Conservation (phyloP, 2,113 vertebrate species). For the Lophura nycthemera region DNA sequence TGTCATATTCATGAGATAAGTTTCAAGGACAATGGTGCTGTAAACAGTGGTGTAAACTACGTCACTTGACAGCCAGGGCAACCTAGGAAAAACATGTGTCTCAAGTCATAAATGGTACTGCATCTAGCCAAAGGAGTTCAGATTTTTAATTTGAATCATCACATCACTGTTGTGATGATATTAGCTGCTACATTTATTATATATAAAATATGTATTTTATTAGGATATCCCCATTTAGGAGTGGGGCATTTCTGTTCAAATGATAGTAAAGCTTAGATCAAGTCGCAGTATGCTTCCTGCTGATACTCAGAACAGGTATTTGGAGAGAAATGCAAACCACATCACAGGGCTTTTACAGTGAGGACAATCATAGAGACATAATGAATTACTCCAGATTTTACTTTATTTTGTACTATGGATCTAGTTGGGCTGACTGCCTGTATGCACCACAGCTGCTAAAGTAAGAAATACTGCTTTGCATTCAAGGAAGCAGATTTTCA, state of each 20-base stretch:
- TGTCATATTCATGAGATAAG: not conserved
- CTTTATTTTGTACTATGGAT: not conserved
- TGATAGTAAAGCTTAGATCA: not conserved
- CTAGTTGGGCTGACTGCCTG: not conserved
- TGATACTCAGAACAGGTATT: not conserved
- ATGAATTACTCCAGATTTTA: not conserved
- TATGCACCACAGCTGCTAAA: not conserved
- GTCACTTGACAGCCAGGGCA: not conserved
- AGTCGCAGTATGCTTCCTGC: not conserved
- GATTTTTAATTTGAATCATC: not conserved
- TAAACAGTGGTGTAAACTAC: not conserved
- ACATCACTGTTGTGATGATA: not conserved
- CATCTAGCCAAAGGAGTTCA: not conserved
- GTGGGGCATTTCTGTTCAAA: not conserved
- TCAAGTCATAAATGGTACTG: not conserved
- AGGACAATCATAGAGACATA: not conserved
- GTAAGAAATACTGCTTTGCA: not conserved
- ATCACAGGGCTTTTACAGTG: not conserved
- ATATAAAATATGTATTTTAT: not conserved
- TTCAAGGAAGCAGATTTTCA: constrained; percentile 11
- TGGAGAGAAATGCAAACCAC: not conserved
- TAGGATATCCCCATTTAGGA: not conserved
- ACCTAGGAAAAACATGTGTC: rapidly evolving
- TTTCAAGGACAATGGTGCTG: not conserved
- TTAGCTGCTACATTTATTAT: not conserved